Evolutionary conservation across 2,888 invertebrate species (phyloP).

Genomic region (Eupithecia abbreviata): DNA sequence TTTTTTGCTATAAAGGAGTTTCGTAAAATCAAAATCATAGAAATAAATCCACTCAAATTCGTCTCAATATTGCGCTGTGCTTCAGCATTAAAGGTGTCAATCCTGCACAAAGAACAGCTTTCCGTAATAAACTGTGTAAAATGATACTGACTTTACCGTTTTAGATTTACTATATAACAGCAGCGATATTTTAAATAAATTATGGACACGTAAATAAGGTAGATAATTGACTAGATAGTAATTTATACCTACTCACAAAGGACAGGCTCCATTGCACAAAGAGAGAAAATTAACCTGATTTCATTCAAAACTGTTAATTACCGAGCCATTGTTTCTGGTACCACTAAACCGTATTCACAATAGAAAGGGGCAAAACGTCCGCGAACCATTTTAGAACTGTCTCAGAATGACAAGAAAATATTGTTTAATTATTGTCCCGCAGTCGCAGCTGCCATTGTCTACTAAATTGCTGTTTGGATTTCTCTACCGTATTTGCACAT

Average conservation of each 20-base stretch:
- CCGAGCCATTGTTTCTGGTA: background rate
- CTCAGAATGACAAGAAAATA: slow-evolving; percentile 69
- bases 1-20: background rate
- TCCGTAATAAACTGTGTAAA: too few relatives aligned
- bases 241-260: background rate
- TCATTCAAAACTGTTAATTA: slow-evolving; percentile 12
- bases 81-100: background rate
- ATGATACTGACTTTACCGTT: too few relatives aligned
- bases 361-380: slow-evolving; percentile 35
- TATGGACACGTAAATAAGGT: background rate
- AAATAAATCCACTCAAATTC: background rate
- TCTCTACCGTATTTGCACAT: slow-evolving; percentile 81
- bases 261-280: background rate
- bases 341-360: slow-evolving; percentile 5
- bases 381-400: slow-evolving; percentile 51
- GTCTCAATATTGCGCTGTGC: background rate
- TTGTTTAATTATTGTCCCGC: slow-evolving; percentile 72
- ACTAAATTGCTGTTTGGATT: slow-evolving; percentile 80
- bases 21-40: background rate
- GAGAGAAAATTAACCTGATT: slow-evolving; percentile 7
- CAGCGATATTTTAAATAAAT: background rate
- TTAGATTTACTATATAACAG: background rate
- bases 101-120: background rate
- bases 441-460: slow-evolving; percentile 78
- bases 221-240: background rate